Base-by-base conservation (phyloP, 2,888 invertebrate genomes). In the Rotaria sp. region DNA sequence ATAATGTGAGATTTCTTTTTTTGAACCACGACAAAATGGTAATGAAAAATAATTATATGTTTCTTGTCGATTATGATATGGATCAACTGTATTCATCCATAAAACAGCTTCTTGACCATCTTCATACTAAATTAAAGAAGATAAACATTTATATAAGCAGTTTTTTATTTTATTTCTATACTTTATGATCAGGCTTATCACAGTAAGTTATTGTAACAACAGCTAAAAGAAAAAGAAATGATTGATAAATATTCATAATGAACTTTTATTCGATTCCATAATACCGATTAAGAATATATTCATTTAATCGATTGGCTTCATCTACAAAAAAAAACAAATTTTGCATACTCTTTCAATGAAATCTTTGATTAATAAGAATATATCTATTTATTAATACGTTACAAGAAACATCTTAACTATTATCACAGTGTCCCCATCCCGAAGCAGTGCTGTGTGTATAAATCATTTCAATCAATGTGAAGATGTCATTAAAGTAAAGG, bases 71-170 rank as follows among this genome's bases (percentile, higher is more conserved):
- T 99, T 99, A 92, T 97, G 97, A 92, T 99, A 99, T 0, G 99
- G 99, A 4, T 99, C 99, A 84, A 99, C 97, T 85, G 98, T 99
- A 92, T 98, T 99, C 97, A 99, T 98, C 98, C 98, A 99, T 87
- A 99, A 92, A 85, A 99, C 97, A 85, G 98, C 97, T 92, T 99
- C 98, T 90, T 98, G 98, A 88, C 94, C 94, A 90, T 95, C 94
- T 90, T 95, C 94, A 91, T 99, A 99, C 84, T 80, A 80, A 80
- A 80, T 45, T 80, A 80, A 80, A 45, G 8, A 3, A 80, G 3
- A 35, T 8, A 67, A 67, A 11, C 30, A 67, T 26, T 18, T 2
- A 21, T 7, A 7, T 18, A 11, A 75, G 11, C 5, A 35, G 2
- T 1, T 67, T 67, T 15, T 2, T 21, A 52, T 26, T 55, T 26